These are phyloP conservation scores for Hyaena hyaena DNA, from an alignment of 2,113 vertebrate genomes.

Conservation along the genomic window DNA sequence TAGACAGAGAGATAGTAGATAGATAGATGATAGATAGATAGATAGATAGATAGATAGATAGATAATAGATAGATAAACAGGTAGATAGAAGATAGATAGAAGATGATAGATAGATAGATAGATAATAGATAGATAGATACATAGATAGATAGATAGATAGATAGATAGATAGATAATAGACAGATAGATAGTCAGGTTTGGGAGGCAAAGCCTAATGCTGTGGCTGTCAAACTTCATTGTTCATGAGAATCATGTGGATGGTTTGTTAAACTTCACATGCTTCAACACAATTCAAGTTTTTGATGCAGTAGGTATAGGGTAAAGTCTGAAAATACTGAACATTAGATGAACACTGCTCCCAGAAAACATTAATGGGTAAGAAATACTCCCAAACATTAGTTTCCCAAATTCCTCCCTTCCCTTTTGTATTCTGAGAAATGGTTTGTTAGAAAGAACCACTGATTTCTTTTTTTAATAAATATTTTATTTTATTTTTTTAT, in stretches of 20 bases:
- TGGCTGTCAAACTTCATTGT: background rate
- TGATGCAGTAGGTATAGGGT: background rate
- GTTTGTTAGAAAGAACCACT: background rate
- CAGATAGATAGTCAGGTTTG: background rate
- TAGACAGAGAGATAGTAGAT: too few species aligned
- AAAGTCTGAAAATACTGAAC: background rate
- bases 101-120: background rate
- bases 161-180: too few species aligned
- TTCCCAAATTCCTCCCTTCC: background rate
- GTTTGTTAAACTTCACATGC: background rate
- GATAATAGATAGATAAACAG: too few species aligned
- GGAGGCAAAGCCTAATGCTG: background rate
- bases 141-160: too few species aligned
- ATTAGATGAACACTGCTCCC: background rate
- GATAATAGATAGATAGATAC: too few species aligned
- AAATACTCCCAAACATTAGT: background rate
- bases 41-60: too few species aligned
- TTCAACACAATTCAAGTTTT: background rate
- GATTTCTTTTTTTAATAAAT: background rate
- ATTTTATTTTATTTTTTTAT: too few species aligned
- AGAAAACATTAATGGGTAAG: background rate
- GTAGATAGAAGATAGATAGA: too few species aligned
- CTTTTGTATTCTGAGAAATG: background rate
- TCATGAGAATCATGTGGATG: background rate
- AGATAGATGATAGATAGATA: too few species aligned